Evolutionary conservation across 2,113 vertebrate genomes (phyloP), one percentile per base, ranked within the genome.

Genomic region (Leptosomus discolor): DNA sequence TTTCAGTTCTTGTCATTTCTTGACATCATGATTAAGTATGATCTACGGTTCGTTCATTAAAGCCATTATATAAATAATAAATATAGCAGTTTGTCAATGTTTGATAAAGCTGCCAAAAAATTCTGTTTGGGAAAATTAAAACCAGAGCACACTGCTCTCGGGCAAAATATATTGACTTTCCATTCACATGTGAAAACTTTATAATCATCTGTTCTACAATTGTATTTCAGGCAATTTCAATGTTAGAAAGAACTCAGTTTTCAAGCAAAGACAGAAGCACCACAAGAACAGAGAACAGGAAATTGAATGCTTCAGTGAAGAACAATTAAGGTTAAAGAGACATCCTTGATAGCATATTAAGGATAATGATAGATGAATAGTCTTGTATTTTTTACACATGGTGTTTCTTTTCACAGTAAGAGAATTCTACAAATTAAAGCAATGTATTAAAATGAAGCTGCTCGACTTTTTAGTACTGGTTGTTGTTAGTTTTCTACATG

Each of bases 61-160:
- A 96, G 75, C 79, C 81, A 93, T 95, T 96, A 90, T 92, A 77
- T 90, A 85, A 97, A 97, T 90, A 95, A 88, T 97, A 97, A 97
- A 97, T 97, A 97, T 84, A 96, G 51, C 58, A 90, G 82, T 86
- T 94, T 95, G 91, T 84, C 90, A 85, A 61, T 67, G 64, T 79
- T 96, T 97, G 80, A 97, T 96, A 96, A 97, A 92, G 63, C 61
- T 77, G 43, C 54, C 82, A 94, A 94, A 93, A 82, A 88, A 84
- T 64, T 95, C 75, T 83, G 17, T 69, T 79, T 20, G 9, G 68
- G 48, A 69, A 61, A 74, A 81, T 68, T 54, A 84, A 77, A 96
- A 94, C 9, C 77, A 82, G 68, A 86, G 26, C 63, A 80, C 60
- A 34, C 6, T 81, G 20, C 12, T 79, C 48, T 82, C 50, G 4